Evolutionary conservation across 2,888 invertebrate species (phyloP), one percentile per base, ranked within the genome.

Genomic region (Orgyia antiqua): DNA sequence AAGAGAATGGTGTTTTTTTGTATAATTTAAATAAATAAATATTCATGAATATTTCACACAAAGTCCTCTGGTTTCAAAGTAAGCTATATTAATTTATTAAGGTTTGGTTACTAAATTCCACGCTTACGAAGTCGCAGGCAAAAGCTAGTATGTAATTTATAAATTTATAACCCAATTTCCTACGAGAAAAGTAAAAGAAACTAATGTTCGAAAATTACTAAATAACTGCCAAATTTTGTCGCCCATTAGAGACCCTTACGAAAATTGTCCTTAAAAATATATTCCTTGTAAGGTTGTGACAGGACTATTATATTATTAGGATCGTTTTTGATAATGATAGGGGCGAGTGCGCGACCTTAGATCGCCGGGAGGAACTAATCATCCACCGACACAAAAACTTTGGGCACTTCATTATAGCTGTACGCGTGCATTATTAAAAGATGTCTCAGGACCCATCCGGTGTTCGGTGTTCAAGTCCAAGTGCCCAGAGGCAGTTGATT

Each of bases 271-370:
- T 67, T 76, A 71, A 65, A 61, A 64, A 62, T 68, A 68, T 74
- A 77, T 69, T 67, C 64, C 46, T 58, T 58, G 54, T 65, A 76
- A 68, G 75, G 68, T 69, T 83, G 80, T 79, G 83, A 86, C 84
- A 84, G 76, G 76, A 71, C 75, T 77, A 83, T 86, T 86, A 86
- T 80, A 80, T 77, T 83, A 84, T 86, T 84, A 84, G 78, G 74
- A 80, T 64, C 83, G 76, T 76, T 84, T 75, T 79, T 66, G 58
- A 73, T 84, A 86, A 86, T 84, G 72, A 84, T 74, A 82, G 84
- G 80, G 78, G 58, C 65, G 68, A 62, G 62, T 65, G 56, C 66
- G 74, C 73, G 77, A 68, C 72, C 72, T 63, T 58, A 50, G 58
- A 66, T 60, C 71, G 82, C 83, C 82, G 65, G 60, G 68, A 68